Evolutionary conservation across 1,140 invertebrate genomes (phyloP).

Genomic region (Cecropterus lyciades): DNA sequence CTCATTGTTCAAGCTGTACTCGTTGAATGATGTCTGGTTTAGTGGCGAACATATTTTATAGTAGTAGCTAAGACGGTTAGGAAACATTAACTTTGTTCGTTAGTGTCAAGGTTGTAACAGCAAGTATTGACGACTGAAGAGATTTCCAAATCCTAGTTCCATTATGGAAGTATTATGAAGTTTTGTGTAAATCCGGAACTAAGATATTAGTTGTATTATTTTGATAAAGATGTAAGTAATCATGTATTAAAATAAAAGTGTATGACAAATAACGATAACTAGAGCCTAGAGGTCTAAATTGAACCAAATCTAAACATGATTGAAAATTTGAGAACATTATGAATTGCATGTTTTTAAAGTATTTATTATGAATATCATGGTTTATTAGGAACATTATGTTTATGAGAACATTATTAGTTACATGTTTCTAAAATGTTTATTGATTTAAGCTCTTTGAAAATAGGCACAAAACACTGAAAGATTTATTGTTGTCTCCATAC

Average conservation of each 20-base stretch:
- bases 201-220: background rate
- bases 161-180: background rate
- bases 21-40: constrained; percentile 65
- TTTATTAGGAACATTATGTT: too few relatives aligned
- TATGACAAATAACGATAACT: too few relatives aligned
- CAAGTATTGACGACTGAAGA: background rate
- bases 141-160: background rate
- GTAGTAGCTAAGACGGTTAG: constrained; percentile 54
- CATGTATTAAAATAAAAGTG: background rate
- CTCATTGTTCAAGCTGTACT: constrained; percentile 52
- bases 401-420: too few relatives aligned
- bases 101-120: background rate
- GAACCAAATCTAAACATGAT: too few relatives aligned
- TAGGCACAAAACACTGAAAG: too few relatives aligned
- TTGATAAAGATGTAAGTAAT: background rate
- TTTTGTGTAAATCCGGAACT: background rate
- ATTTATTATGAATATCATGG: too few relatives aligned
- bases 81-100: constrained; percentile 44
- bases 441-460: too few relatives aligned
- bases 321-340: too few relatives aligned
- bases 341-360: too few relatives aligned
- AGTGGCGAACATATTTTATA: constrained; percentile 72
- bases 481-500: too few relatives aligned
- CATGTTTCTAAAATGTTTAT: too few relatives aligned
- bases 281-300: too few relatives aligned